These are phyloP conservation scores for Cyprinodon brontotheroides DNA, from an alignment of 2,113 vertebrate species.

Conservation along the genomic window DNA sequence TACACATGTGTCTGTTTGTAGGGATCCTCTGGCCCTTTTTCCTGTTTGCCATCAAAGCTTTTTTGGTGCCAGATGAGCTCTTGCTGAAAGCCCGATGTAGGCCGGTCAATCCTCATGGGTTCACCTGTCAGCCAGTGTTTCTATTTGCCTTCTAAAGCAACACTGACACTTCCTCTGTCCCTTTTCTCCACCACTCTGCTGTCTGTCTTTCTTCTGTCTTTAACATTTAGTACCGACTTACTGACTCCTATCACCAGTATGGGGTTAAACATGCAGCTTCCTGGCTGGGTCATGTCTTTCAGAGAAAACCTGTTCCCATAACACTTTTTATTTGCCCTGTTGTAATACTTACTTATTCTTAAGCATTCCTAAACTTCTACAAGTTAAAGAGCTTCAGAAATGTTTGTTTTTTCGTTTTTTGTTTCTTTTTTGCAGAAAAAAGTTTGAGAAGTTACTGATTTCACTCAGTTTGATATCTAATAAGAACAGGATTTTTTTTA, in stretches of 20 bases:
- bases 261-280: conserved; percentile 54
- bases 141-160: conserved; percentile 70
- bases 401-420: too few relatives aligned
- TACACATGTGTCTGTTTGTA: conserved; percentile 46
- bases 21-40: conserved; percentile 58
- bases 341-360: neutral
- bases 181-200: conserved; percentile 49
- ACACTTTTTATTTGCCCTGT: neutral
- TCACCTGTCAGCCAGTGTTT: conserved; percentile 80
- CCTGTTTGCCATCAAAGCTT: conserved; percentile 73
- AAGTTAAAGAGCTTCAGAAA: neutral
- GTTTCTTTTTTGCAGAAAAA: neutral
- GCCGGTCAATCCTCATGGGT: conserved; percentile 78
- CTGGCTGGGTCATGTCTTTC: conserved; percentile 21
- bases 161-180: conserved; percentile 70
- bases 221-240: conserved; percentile 48
- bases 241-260: conserved; percentile 43
- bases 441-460: neutral
- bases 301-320: conserved; percentile 3
- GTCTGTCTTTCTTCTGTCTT: conserved; percentile 64
- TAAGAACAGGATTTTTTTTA: neutral
- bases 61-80: conserved; percentile 75
- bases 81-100: conserved; percentile 77
- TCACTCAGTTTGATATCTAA: neutral
- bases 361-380: neutral